Percentiles rank a stretch among this genome's conserved stretches.
Conservation (phyloP, 1,140 invertebrate genomes). For the Lepidurus arcticus region DNA sequence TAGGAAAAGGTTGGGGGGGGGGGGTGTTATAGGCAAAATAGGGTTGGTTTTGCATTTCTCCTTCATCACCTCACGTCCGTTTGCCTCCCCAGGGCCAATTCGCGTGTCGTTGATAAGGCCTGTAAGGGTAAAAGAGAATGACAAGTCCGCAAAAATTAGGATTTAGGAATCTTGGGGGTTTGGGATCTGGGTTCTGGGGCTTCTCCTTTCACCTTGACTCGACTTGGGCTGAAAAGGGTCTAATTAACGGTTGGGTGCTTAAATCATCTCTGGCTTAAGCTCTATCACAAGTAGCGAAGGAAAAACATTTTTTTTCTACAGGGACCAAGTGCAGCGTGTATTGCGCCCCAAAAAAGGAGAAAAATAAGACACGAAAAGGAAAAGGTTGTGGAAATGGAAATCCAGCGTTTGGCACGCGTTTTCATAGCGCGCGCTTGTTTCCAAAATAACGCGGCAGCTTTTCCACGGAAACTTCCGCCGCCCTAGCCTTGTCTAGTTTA, state of each 20-base stretch:
- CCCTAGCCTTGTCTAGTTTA: not conserved
- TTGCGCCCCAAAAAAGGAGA: not conserved
- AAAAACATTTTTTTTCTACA: no score
- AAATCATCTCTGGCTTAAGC: no score
- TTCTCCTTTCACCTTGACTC: no score
- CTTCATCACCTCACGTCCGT: conserved; percentile 1
- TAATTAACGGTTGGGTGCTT: no score
- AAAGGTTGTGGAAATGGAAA: not conserved
- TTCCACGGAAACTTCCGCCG: not conserved
- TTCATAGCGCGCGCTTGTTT: conserved; percentile 14
- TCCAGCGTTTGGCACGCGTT: conserved; percentile 10
- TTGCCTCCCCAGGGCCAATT: not conserved
- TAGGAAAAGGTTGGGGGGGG: not conserved
- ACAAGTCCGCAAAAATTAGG: not conserved
- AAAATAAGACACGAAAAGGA: no score
- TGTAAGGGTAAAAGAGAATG: not conserved
- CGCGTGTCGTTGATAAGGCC: not conserved
- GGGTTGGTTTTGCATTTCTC: not conserved
- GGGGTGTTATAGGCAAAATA: not conserved
- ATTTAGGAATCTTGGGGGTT: no score
- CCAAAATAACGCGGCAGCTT: not conserved
- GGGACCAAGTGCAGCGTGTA: no score
- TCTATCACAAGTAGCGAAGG: no score
- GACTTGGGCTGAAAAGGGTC: no score
- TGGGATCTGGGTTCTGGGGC: no score